These are phyloP conservation scores for Microplitis manilae DNA, from an alignment of 2,888 invertebrate species.

Conservation along the genomic window DNA sequence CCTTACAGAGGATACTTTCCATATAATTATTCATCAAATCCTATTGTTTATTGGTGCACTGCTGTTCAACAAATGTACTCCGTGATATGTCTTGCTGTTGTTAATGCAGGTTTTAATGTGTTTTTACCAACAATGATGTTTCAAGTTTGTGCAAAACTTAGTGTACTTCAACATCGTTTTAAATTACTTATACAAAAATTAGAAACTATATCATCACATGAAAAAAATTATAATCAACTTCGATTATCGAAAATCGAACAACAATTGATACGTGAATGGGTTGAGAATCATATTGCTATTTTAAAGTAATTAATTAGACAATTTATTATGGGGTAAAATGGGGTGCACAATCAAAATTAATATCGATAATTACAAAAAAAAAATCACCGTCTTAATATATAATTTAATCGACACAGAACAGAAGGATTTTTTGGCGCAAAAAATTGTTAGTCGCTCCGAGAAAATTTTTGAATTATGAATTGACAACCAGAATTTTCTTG, in stretches of 20 bases:
- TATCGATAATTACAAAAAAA: no score
- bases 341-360: no score
- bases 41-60: neutral
- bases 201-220: neutral
- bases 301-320: neutral
- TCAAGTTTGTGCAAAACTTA: slow-evolving; percentile 5
- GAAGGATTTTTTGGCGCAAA: no score
- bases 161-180: neutral
- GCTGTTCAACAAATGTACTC: slow-evolving; percentile 3
- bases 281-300: neutral
- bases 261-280: neutral
- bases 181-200: neutral
- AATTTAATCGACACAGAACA: no score
- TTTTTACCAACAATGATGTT: slow-evolving; percentile 9
- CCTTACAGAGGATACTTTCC: slow-evolving; percentile 3
- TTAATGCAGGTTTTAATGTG: neutral
- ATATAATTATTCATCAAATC: neutral
- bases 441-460: no score
- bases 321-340: no score
- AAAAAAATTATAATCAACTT: neutral
- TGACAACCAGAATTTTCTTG: no score
- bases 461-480: no score
- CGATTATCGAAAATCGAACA: neutral
- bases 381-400: no score
- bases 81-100: neutral